Evolutionary conservation across 1,140 invertebrate genomes (phyloP).

Genomic region (Drosophila prosaltans): DNA sequence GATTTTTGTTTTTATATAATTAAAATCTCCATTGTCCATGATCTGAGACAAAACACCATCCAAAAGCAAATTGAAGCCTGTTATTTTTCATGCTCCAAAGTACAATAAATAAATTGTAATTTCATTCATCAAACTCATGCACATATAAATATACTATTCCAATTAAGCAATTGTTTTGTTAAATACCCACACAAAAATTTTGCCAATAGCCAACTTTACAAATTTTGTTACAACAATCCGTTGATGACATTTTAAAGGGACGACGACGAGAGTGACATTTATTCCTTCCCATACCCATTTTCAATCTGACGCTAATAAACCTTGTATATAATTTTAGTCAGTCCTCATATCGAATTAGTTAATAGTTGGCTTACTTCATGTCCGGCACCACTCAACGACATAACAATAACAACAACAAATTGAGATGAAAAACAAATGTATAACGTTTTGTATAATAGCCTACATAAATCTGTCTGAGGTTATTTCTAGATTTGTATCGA

Average conservation of each 20-base stretch:
- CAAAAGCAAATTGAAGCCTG: neutral
- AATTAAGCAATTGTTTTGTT: conserved; percentile 41
- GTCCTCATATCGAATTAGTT: conserved; percentile 43
- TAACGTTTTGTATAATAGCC: conserved; percentile 29
- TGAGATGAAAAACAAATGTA: conserved; percentile 11
- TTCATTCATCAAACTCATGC: neutral
- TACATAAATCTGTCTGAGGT: conserved; percentile 16
- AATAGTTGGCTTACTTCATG: conserved; percentile 26
- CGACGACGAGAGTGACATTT: neutral
- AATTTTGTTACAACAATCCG: conserved; percentile 30
- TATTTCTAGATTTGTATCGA: conserved; percentile 15
- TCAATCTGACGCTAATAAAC: conserved; percentile 36
- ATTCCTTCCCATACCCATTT: conserved; percentile 6
- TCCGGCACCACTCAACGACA: conserved; percentile 33
- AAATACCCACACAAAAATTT: conserved; percentile 18
- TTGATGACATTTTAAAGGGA: conserved; percentile 14
- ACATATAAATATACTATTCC: neutral
- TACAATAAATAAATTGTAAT: neutral
- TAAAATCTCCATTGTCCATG: neutral
- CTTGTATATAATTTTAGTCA: conserved; percentile 77
- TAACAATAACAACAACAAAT: conserved; percentile 23
- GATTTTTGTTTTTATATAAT: too few species aligned
- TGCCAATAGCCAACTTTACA: conserved; percentile 35
- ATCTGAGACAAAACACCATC: neutral
- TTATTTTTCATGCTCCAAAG: neutral